Evolutionary conservation across 2,888 invertebrate genomes (phyloP).

Genomic region (Pterobdella sp.): DNA sequence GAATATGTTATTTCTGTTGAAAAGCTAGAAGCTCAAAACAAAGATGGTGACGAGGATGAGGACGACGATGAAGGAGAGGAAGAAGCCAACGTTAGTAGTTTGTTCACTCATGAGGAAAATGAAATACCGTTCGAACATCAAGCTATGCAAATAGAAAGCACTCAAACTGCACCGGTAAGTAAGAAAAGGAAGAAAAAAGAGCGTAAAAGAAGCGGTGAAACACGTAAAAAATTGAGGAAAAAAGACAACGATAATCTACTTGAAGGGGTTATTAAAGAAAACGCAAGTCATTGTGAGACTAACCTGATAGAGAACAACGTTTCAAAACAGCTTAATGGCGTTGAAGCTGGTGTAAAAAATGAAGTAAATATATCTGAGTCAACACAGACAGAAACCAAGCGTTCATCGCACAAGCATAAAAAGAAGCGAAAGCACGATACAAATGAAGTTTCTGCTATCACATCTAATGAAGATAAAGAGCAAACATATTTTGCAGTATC

Average conservation of each 20-base stretch:
- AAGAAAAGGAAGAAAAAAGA: neutral
- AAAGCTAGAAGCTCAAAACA: constrained; percentile 10
- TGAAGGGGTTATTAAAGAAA: too few species aligned
- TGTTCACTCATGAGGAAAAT: constrained; percentile 3
- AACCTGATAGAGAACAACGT: neutral
- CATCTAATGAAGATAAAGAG: neutral
- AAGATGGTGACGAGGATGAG: neutral
- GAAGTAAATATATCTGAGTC: neutral
- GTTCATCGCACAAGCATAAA: neutral
- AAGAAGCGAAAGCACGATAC: neutral
- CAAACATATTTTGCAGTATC: neutral
- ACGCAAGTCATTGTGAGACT: too few species aligned
- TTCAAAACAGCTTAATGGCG: neutral
- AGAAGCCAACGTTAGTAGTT: neutral
- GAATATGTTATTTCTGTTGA: constrained; percentile 1
- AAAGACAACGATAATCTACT: too few species aligned
- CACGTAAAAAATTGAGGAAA: too few species aligned
- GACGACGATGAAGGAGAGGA: constrained; percentile 1
- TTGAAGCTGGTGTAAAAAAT: neutral
- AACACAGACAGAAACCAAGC: constrained; percentile 4
- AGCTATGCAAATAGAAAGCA: neutral
- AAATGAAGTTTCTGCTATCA: neutral
- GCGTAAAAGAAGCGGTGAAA: too few species aligned
- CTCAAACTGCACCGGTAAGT: neutral
- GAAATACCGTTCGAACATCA: too few species aligned